A percentile compares a stretch with the other conserved stretches of the same genome.
Conservation (phyloP, 2,113 vertebrate genomes). For the Sterrhoptilus dennistouni region DNA sequence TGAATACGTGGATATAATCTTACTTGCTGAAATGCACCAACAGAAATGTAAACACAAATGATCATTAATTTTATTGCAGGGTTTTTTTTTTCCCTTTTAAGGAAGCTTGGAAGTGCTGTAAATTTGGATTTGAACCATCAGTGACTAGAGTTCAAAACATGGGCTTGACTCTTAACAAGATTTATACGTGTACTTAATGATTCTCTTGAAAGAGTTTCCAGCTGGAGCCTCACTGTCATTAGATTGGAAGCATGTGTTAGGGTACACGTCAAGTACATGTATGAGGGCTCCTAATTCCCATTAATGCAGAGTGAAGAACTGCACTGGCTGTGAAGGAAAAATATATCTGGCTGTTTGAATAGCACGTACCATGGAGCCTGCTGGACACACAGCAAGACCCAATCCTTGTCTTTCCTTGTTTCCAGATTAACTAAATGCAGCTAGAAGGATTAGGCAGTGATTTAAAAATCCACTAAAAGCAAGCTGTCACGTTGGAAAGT, state of each 20-base stretch:
- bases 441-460: not conserved
- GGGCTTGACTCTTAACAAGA: conserved; percentile 13
- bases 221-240: conserved; percentile 10
- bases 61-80: conserved; percentile 13
- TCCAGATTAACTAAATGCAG: not conserved
- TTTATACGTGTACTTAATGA: not conserved
- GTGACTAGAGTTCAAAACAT: conserved; percentile 28
- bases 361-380: not conserved
- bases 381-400: not conserved
- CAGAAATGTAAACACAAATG: conserved; percentile 43
- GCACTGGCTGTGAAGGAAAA: not conserved
- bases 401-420: not conserved
- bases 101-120: conserved; percentile 30
- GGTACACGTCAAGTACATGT: not conserved
- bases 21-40: conserved; percentile 42
- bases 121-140: conserved; percentile 40
- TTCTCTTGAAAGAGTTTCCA: conserved; percentile 30
- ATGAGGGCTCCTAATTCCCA: not conserved
- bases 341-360: not conserved
- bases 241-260: not conserved
- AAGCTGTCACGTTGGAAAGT: not conserved
- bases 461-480: not conserved
- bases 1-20: not conserved
- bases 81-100: not conserved
- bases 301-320: not conserved